A percentile compares a stretch with the other conserved stretches of the same genome.
Evolutionary conservation across 2,888 invertebrate genomes (phyloP).

Genomic region (Heliconius cydno): DNA sequence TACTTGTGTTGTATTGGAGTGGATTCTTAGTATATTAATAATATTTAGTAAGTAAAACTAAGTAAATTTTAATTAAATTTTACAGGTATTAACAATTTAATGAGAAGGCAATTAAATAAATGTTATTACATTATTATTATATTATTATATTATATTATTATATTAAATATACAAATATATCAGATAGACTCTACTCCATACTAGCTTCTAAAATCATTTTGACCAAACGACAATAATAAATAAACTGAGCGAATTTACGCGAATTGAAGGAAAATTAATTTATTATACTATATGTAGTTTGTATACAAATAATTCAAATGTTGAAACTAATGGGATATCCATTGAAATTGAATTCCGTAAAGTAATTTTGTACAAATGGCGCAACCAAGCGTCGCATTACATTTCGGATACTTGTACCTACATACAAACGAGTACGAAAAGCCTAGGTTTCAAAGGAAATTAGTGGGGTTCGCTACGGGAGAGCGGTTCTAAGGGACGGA

Average conservation of each 20-base stretch:
- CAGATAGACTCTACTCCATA: neutral
- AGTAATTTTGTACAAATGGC: constrained; percentile 36
- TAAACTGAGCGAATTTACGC: neutral
- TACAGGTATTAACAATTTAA: too few species aligned
- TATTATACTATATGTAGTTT: neutral
- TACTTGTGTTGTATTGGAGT: neutral
- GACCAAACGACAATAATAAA: neutral
- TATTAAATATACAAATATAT: too few species aligned
- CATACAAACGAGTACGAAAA: constrained; percentile 42
- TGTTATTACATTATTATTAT: too few species aligned
- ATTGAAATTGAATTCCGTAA: constrained; percentile 20
- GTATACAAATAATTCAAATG: constrained; percentile 1
- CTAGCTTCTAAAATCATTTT: neutral
- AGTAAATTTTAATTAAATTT: neutral
- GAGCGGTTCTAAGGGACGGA: constrained; percentile 45
- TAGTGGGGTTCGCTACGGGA: constrained; percentile 49
- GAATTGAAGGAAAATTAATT: neutral
- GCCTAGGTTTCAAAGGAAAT: constrained; percentile 54
- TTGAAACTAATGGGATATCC: constrained; percentile 6
- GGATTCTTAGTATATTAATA: neutral
- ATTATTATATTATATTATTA: too few species aligned
- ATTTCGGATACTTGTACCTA: constrained; percentile 36
- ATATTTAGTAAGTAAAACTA: neutral
- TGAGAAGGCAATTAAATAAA: too few species aligned
- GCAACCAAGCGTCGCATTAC: constrained; percentile 31